These are phyloP conservation scores for Potamarius usumacintae DNA, from an alignment of 2,113 vertebrate genomes.

Conservation along the genomic window DNA sequence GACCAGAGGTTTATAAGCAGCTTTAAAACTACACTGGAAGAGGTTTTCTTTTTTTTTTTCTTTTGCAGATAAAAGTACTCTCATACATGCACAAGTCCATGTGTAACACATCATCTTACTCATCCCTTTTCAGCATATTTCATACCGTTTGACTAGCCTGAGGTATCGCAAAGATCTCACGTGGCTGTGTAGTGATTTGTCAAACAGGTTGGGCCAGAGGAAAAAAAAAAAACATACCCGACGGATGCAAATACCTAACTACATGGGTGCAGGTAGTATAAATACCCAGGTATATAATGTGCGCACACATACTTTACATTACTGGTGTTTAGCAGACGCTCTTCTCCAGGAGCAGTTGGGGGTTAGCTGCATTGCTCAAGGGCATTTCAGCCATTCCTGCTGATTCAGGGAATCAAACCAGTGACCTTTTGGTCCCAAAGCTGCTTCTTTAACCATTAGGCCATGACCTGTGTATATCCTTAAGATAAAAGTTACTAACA, in stretches of 20 bases:
- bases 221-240: not conserved
- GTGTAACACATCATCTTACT: not conserved
- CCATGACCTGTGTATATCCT: not conserved
- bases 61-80: not conserved
- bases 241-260: not conserved
- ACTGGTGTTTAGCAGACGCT: too few relatives aligned
- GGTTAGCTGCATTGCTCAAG: too few relatives aligned
- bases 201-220: conserved; percentile 15
- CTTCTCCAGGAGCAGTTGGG: too few relatives aligned
- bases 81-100: not conserved
- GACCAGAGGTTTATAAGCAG: not conserved
- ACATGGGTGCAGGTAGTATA: too few relatives aligned
- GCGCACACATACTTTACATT: not conserved
- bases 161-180: not conserved
- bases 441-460: too few relatives aligned
- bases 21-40: not conserved
- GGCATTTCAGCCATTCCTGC: too few relatives aligned
- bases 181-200: not conserved
- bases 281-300: not conserved
- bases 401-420: too few relatives aligned
- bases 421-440: too few relatives aligned
- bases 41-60: too few relatives aligned
- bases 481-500: not conserved
- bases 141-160: not conserved
- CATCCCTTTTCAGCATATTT: not conserved